Evolutionary conservation across 2,113 vertebrate species (phyloP), one percentile per base, ranked within the genome.

Genomic region (Solenodon paradoxus): DNA sequence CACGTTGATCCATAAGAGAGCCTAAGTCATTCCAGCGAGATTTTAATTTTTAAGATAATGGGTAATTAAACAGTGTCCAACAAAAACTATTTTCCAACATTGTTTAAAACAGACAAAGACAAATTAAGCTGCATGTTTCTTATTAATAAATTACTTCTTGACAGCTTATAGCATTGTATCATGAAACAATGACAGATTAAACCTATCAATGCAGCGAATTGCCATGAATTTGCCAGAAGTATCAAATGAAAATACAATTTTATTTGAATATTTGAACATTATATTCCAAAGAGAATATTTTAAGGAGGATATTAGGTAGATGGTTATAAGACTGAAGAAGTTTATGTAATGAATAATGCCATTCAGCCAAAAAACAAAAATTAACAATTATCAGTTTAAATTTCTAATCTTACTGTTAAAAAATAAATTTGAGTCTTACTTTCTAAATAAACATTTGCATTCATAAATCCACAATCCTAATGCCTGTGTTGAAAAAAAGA

Each of bases 371-470:
- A 45, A 88, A 64, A 49, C n/a, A 8, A 30, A 69, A 89, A 66
- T 35, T 6, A 71, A 28, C 5, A 15, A 24, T 77, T 40, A 45
- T 55, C 45, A 85, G 38, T 45, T 53, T 88, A 55, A 49, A 8
- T 90, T 81, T 64, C 10, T 32, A 51, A 35, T n/a, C 32, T 55
- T 66, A 40, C 9, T 35, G 51, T 30, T 45, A 16, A 75, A 88
- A 68, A 75, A 35, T 55, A 83, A 93, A 77, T 53, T n/a, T 32
- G 2, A 79, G 9, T 75, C 11, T 40, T 4, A 3, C 49, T 96
- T 80, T 92, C 30, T 24, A 85, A 91, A 42, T 55, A 80, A 96
- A 79, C 87, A 74, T 69, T 84, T 81, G 35, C 2, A 84, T 63
- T 68, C 72, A 91, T 63, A 68, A 51, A 53, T 59, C 15, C 87